phyloP scores from a whole-genome alignment of 2,797 vertebrate genomes.

The Halcyon smyrnensis region DNA sequence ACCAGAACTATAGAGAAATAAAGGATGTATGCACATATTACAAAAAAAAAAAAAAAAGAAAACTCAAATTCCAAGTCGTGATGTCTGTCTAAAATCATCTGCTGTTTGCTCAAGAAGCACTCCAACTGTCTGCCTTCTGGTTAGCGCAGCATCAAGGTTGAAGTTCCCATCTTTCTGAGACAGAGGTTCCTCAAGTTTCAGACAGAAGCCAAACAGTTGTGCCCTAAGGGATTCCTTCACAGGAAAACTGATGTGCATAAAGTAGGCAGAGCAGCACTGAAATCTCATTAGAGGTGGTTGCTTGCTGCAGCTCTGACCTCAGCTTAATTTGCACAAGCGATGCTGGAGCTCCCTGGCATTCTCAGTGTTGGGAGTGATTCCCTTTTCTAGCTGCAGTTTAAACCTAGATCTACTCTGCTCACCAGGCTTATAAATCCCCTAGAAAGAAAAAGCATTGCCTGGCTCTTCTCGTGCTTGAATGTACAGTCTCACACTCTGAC shows the following conservation, averaged over 20 bases:
- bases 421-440: neutral
- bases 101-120: neutral
- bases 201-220: constrained; percentile 12
- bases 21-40: neutral
- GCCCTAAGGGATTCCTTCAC: neutral
- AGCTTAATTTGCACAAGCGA: neutral
- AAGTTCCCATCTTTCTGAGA: neutral
- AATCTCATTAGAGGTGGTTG: constrained; percentile 4
- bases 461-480: neutral
- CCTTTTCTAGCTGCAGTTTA: neutral
- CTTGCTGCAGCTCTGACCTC: constrained; percentile 31
- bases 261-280: neutral
- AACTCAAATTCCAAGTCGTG: neutral
- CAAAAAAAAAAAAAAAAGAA: neutral
- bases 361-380: neutral
- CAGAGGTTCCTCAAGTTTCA: constrained; percentile 14
- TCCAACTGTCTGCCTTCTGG: neutral
- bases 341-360: neutral
- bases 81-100: neutral
- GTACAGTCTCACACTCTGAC: neutral
- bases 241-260: constrained; percentile 18
- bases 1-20: neutral
- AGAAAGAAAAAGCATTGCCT: neutral
- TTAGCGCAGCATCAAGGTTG: neutral
- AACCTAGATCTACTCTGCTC: neutral